Evolutionary conservation across 2,113 vertebrate species (phyloP), one percentile per base, ranked within the genome.

Genomic region (Xenus cinereus): DNA sequence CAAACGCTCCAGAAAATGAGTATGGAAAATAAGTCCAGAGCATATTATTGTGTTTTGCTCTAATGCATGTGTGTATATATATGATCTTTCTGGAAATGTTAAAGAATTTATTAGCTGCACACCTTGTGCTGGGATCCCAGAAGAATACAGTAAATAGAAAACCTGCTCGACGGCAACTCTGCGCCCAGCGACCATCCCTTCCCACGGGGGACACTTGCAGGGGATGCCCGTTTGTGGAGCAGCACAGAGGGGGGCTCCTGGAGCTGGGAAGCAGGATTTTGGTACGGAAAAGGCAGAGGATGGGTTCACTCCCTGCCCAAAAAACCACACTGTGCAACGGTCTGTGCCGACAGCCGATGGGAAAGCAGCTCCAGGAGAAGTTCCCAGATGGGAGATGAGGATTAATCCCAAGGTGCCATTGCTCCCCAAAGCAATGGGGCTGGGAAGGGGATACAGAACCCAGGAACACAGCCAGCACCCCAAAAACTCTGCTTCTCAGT

Each of bases 281-380:
- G 57, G 9, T 6, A 20, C 5, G 43, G 16, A 19, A 14, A 13
- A 20, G 53, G 28, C 35, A 2, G 7, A 4, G 48, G 48, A 14
- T 3, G 15, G 48, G 33, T 3, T 9, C 8, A 32, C 22, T 37
- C 32, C 46, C 46, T 6, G 11, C 43, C 32, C 60, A 10, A 5
- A 1, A 9, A 9, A 5, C 62, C 5, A 35, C 37, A 4, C 53
- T 9, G 2, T 2, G 7, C 17, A 37, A 15, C 21, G 6, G n/a
- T 4, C 79, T 10, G 57, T 60, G 57, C 57, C n/a, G 45, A 2
- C 19, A 15, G 76, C 23, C 4, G 30, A 10, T 28, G 23, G 56
- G 33, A 45, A 33, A 53, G 19, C 13, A 14, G 5, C 24, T 19
- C 28, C 59, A 46, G 68, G 28, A 64, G 86, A 48, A 48, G 12